phyloP scores from a whole-genome alignment of 2,113 vertebrate genomes.

The Hepsetus odoe region DNA sequence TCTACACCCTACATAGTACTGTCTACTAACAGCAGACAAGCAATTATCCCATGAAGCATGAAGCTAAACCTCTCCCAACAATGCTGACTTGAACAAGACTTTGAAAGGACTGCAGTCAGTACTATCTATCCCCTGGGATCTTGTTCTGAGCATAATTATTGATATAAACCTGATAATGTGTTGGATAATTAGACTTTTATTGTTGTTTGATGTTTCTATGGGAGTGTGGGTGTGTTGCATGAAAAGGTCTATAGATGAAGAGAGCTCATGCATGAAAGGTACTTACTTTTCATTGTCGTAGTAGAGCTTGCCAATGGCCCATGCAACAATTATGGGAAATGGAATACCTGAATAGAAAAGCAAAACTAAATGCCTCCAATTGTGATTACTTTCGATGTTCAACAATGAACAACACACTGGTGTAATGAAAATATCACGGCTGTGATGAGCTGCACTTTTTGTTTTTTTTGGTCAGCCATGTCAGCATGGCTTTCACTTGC shows the following conservation, averaged over 20 bases:
- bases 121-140: neutral
- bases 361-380: slow-evolving; percentile 12
- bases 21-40: neutral
- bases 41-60: neutral
- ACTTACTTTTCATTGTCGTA: slow-evolving; percentile 61
- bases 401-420: slow-evolving; percentile 38
- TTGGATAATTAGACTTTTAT: neutral
- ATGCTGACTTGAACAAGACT: neutral
- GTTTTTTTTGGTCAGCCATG: neutral
- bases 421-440: slow-evolving; percentile 11
- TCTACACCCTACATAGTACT: neutral
- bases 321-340: slow-evolving; percentile 57
- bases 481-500: neutral
- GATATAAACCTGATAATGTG: neutral
- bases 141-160: neutral
- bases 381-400: slow-evolving; percentile 22
- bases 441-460: neutral
- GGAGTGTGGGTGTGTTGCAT: neutral
- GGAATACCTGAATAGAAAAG: slow-evolving; percentile 52
- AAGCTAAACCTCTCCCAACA: neutral
- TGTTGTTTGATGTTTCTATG: neutral
- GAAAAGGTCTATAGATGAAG: neutral
- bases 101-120: neutral
- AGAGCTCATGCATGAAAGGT: neutral
- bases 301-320: slow-evolving; percentile 60